These are phyloP conservation scores for Paracanthobrama guichenoti DNA, from an alignment of 2,113 vertebrate species.

Conservation along the genomic window DNA sequence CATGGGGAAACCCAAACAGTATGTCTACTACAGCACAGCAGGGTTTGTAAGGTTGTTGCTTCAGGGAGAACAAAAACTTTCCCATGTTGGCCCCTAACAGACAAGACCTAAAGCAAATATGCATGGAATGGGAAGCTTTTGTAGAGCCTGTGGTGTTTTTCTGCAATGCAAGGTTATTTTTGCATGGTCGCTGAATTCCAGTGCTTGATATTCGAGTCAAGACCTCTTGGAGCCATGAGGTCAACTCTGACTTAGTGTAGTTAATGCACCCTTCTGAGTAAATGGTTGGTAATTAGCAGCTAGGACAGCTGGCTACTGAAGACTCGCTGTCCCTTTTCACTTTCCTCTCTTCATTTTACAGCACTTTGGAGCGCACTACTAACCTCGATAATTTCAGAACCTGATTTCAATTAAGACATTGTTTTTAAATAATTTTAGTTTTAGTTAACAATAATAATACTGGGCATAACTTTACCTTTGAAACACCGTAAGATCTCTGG, in stretches of 20 bases:
- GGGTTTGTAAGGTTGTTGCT: background rate
- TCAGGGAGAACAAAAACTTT: background rate
- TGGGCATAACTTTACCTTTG: no score
- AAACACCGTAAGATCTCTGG: background rate
- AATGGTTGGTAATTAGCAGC: slow-evolving; percentile 31
- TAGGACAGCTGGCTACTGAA: slow-evolving; percentile 22
- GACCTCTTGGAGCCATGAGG: background rate
- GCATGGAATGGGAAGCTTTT: background rate
- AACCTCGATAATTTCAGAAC: background rate
- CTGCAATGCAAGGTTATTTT: background rate
- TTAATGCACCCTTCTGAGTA: slow-evolving; percentile 35
- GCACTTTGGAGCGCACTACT: background rate
- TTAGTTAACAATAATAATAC: no score
- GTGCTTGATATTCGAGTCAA: slow-evolving; percentile 14
- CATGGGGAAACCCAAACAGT: background rate
- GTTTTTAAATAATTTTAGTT: no score
- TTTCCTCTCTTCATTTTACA: background rate
- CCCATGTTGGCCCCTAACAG: slow-evolving; percentile 11
- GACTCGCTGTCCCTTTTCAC: slow-evolving; percentile 8
- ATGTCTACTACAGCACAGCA: background rate
- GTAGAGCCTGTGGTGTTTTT: background rate
- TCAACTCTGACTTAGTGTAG: background rate
- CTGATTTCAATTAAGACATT: background rate
- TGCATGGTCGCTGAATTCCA: background rate
- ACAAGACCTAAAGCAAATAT: background rate